These are phyloP conservation scores for Monarcha castaneiventris DNA, from an alignment of 2,113 vertebrate species.

Conservation along the genomic window DNA sequence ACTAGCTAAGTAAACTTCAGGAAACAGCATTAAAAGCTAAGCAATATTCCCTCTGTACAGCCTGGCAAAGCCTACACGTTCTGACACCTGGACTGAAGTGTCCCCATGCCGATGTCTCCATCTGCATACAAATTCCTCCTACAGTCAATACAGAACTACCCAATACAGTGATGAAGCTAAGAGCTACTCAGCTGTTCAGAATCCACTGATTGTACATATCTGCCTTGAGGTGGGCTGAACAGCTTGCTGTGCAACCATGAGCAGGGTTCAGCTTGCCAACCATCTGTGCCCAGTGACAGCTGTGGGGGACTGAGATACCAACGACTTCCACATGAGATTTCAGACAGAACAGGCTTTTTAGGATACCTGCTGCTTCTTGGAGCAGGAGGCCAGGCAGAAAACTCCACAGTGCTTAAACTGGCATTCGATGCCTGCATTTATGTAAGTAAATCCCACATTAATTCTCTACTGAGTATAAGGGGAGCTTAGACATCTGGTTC, in stretches of 20 bases:
- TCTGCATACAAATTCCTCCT: background rate
- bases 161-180: background rate
- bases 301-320: background rate
- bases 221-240: background rate
- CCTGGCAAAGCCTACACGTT: background rate
- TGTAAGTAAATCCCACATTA: constrained; percentile 13
- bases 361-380: background rate
- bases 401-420: background rate
- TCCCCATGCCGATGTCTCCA: background rate
- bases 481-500: constrained; percentile 50
- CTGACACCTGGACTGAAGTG: background rate
- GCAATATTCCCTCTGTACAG: background rate
- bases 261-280: background rate
- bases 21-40: background rate
- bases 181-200: background rate
- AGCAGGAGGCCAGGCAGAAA: background rate
- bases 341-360: background rate
- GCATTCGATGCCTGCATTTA: background rate
- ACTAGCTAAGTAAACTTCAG: background rate
- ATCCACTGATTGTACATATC: background rate
- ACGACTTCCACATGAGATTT: background rate
- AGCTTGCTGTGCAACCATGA: background rate
- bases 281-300: background rate
- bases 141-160: background rate
- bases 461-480: background rate